These are phyloP conservation scores for Glandiceps talaboti DNA, from an alignment of 53 echinoderm and acorn worm species.

Conservation along the genomic window DNA sequence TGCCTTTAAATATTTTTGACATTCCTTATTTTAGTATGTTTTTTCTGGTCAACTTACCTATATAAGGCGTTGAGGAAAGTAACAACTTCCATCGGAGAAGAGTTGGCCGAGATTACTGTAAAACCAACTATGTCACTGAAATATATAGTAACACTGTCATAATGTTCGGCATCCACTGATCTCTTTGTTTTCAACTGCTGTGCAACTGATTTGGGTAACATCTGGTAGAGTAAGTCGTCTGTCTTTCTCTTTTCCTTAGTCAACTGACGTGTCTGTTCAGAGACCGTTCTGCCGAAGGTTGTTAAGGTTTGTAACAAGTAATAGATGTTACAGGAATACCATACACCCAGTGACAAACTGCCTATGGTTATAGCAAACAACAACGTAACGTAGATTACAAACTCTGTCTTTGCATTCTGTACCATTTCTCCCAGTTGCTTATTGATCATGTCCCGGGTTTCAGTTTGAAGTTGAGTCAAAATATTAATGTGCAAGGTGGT, in stretches of 20 bases:
- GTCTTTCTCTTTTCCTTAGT: conserved; percentile 43
- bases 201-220: conserved; percentile 53
- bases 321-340: conserved; percentile 36
- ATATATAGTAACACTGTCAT: conserved; percentile 62
- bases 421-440: neutral
- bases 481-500: conserved; percentile 29
- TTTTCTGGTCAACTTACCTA: conserved; percentile 32
- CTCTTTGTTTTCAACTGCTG: conserved; percentile 47
- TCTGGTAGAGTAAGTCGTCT: conserved; percentile 53
- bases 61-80: conserved; percentile 47
- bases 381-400: conserved; percentile 20
- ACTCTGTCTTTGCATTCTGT: neutral
- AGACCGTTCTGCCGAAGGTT: conserved; percentile 25
- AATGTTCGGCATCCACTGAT: conserved; percentile 53
- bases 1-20: too few relatives aligned
- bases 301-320: conserved; percentile 27
- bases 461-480: conserved; percentile 2
- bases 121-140: conserved; percentile 89
- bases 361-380: conserved; percentile 22
- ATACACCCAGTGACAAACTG: conserved; percentile 39
- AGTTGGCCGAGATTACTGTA: conserved; percentile 38
- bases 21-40: too few relatives aligned
- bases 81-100: conserved; percentile 61
- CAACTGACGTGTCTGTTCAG: conserved; percentile 44
- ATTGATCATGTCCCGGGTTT: conserved; percentile 5